Percentiles rank a stretch among this genome's conserved stretches.
Evolutionary conservation across 2,797 vertebrate genomes (phyloP).

Genomic region (Spizella passerina): DNA sequence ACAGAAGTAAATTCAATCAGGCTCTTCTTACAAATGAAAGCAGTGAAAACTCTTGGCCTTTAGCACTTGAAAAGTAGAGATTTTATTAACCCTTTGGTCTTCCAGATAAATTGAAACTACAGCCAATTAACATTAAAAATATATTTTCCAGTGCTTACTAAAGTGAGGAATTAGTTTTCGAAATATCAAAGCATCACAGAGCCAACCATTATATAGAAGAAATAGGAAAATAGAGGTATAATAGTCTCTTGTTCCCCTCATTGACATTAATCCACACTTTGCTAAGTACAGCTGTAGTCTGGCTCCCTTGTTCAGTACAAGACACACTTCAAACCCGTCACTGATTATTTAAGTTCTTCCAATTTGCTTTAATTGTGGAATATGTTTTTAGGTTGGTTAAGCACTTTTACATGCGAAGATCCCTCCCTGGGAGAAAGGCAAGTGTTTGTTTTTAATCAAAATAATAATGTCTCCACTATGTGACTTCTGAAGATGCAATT

Average conservation of each 20-base stretch:
- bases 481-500: not conserved
- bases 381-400: not conserved
- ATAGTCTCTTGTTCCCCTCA: not conserved
- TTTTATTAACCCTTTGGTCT: slow-evolving; percentile 35
- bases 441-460: not conserved
- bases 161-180: not conserved
- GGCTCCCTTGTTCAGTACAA: not conserved
- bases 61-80: not conserved
- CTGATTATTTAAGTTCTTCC: not conserved
- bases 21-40: slow-evolving; percentile 26
- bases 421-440: not conserved
- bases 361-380: not conserved
- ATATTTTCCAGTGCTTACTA: not conserved
- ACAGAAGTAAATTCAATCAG: slow-evolving; percentile 64
- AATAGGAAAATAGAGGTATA: not conserved
- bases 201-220: not conserved
- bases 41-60: not conserved
- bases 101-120: not conserved
- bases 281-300: not conserved
- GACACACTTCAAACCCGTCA: not conserved
- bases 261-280: not conserved
- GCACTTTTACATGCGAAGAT: not conserved
- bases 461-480: not conserved
- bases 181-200: not conserved
- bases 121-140: not conserved